Conservation (phyloP, 2,113 vertebrate genomes). For the Paradoxurus hermaphroditus region DNA sequence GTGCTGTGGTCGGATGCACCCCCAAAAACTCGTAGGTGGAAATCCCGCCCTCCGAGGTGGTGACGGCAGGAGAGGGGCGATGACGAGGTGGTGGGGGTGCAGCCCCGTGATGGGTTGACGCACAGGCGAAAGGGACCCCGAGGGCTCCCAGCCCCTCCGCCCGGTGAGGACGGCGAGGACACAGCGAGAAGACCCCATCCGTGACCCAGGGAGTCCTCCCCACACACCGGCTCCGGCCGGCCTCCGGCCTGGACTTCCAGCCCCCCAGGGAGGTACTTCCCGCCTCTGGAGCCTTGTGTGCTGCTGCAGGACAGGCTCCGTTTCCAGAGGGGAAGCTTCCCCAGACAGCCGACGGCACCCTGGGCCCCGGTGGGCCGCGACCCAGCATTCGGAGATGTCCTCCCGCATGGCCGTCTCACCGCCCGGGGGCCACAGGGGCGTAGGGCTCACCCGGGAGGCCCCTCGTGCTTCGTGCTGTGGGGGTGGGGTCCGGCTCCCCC, state of each 20-base stretch:
- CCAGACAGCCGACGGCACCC: neutral
- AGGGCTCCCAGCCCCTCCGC: neutral
- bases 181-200: neutral
- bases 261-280: neutral
- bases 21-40: neutral
- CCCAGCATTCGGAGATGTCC: neutral
- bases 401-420: neutral
- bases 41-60: neutral
- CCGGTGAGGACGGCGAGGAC: neutral
- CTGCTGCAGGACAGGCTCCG: neutral
- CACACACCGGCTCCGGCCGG: neutral
- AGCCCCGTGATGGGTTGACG: neutral
- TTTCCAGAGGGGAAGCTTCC: neutral
- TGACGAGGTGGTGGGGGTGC: neutral
- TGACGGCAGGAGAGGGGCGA: neutral
- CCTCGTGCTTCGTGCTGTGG: no score
- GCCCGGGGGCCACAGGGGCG: accelerated
- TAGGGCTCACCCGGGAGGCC: neutral
- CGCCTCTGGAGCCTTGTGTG: neutral
- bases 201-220: neutral
- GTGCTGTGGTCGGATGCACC: neutral
- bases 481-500: neutral
- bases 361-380: neutral
- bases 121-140: neutral
- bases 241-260: neutral